Base-by-base conservation (phyloP, 2,888 invertebrate species). In the Acanthacorydalis orientalis region DNA sequence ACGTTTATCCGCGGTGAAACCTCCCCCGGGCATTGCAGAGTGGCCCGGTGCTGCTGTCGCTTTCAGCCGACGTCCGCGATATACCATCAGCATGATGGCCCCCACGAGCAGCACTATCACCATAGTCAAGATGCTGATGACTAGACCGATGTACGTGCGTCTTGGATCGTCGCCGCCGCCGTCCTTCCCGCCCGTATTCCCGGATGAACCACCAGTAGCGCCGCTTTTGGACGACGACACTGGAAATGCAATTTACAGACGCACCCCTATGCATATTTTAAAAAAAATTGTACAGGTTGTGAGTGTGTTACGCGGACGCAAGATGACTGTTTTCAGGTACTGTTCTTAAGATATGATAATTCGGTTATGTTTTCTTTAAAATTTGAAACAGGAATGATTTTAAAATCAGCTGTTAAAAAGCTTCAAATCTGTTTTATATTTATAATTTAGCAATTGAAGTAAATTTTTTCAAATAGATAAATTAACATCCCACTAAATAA, bases 41-140 rank as follows among this genome's bases (percentile, higher is more conserved):
- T 55, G 54, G 51, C 54, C 58, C 31, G 64, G 61, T 16, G 56
- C 51, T 9, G 61, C 58, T 15, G 65, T 60, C 46, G 67, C 62
- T 55, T 72, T 72, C 41, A 70, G 60, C 51, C 73, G 70, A 56
- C 77, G 74, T 61, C 77, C 78, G 53, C 78, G 67, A 53, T 77
- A 73, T 56, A 80, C 75, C 64, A 84, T 80, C 64, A 83, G 75
- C 54, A 77, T 68, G 61, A 83, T 81, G 51, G 80, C 77, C 42
- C 75, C 77, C 52, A 80, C 72, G 49, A 83, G 70, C 58, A 84
- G 68, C 52, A 83, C 67, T 57, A 84, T 81, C 56, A 83, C 78
- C 46, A 81, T 80, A 40, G 80, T 77, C 56, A 84, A 69, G 48
- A 79, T 73, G 44, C 81, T 80, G 57, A 82, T 80, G 58, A 82